These are phyloP conservation scores for Ahaetulla prasina DNA, from an alignment of 2,113 vertebrate species.

Conservation along the genomic window DNA sequence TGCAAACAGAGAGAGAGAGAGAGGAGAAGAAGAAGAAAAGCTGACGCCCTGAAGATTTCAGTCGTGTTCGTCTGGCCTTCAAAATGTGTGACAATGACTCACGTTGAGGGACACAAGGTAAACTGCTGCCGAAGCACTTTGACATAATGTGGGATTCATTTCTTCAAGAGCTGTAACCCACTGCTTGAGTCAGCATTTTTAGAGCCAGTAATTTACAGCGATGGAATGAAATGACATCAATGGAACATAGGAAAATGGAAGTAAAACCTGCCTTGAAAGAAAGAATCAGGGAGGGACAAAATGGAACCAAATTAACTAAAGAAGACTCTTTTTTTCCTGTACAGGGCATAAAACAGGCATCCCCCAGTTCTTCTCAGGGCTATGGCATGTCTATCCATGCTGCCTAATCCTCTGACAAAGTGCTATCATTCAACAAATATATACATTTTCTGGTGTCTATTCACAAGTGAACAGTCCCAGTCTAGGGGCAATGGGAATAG, in stretches of 20 bases:
- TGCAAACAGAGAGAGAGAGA: conserved; percentile 38
- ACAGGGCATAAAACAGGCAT: background rate
- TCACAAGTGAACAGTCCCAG: background rate
- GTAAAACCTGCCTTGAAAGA: conserved; percentile 41
- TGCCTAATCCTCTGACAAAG: background rate
- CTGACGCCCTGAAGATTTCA: conserved; percentile 55
- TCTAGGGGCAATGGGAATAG: background rate
- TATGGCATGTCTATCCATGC: background rate
- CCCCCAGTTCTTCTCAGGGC: background rate
- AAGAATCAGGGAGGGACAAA: conserved; percentile 39
- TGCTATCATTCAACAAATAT: background rate
- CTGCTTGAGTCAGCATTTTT: conserved; percentile 71
- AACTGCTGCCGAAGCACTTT: conserved; percentile 62
- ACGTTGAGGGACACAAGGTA: conserved; percentile 58
- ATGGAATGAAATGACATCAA: conserved; percentile 56
- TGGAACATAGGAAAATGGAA: conserved; percentile 60
- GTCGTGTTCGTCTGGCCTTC: conserved; percentile 48
- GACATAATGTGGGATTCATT: conserved; percentile 60
- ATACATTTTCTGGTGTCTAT: background rate
- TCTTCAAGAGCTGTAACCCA: conserved; percentile 68
- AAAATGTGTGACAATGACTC: conserved; percentile 65
- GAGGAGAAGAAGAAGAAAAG: conserved; percentile 34
- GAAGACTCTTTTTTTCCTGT: background rate
- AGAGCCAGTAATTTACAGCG: conserved; percentile 64
- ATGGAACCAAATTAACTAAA: background rate